phyloP scores from a whole-genome alignment of 2,113 vertebrate genomes.

The Maccullochella peelii region DNA sequence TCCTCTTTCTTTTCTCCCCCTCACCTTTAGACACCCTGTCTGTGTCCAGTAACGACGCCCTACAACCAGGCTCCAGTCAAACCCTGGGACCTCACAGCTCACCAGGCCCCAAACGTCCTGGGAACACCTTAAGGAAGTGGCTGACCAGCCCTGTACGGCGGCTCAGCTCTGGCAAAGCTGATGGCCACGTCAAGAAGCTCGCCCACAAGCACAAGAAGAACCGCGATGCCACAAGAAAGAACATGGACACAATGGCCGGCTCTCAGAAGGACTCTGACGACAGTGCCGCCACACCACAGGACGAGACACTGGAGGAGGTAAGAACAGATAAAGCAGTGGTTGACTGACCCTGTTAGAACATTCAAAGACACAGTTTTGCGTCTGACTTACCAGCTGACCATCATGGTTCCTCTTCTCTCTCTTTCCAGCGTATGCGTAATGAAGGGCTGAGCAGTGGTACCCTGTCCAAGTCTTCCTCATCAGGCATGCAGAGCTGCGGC shows the following conservation, averaged over 20 bases:
- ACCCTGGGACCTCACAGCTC: constrained; percentile 95
- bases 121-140: constrained; percentile 98
- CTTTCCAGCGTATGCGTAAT: constrained; percentile 92
- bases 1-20: neutral
- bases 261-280: constrained; percentile 98
- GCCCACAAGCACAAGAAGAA: constrained; percentile 99
- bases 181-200: constrained; percentile 96
- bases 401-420: neutral
- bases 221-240: constrained; percentile 92
- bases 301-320: constrained; percentile 96
- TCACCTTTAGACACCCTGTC: constrained; percentile 90
- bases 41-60: constrained; percentile 94
- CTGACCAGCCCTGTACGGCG: constrained; percentile 96
- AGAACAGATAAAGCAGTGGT: constrained; percentile 12
- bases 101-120: constrained; percentile 96
- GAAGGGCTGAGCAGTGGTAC: constrained; percentile 98
- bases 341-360: neutral
- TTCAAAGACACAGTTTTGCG: neutral
- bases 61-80: constrained; percentile 92
- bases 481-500: constrained; percentile 99
- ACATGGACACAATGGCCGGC: constrained; percentile 87
- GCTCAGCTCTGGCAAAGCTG: constrained; percentile 97
- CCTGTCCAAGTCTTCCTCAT: constrained; percentile 97
- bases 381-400: neutral
- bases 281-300: constrained; percentile 95